Percentiles rank a stretch among this genome's conserved stretches.
phyloP scores from a whole-genome alignment of 2,797 vertebrate species.

The Masticophis lateralis region DNA sequence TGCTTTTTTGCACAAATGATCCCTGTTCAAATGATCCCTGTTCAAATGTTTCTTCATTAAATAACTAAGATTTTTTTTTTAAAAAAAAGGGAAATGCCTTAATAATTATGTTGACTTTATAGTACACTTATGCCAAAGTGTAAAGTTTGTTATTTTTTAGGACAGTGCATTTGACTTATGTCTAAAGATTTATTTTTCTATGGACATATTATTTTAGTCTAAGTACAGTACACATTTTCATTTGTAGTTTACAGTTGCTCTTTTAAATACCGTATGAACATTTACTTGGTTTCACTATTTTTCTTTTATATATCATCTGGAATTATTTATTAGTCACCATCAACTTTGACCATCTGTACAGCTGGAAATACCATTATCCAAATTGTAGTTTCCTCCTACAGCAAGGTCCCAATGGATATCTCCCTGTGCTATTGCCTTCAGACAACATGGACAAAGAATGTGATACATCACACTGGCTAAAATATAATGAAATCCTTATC shows the following conservation, averaged over 20 bases:
- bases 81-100: neutral
- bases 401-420: slow-evolving; percentile 53
- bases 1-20: neutral
- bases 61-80: neutral
- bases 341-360: slow-evolving; percentile 57
- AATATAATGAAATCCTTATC: slow-evolving; percentile 49
- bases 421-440: slow-evolving; percentile 35
- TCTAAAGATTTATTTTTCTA: slow-evolving; percentile 42
- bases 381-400: slow-evolving; percentile 53
- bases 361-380: slow-evolving; percentile 63
- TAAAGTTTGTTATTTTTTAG: slow-evolving; percentile 11
- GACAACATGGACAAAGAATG: slow-evolving; percentile 41
- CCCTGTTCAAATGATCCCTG: neutral
- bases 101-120: neutral
- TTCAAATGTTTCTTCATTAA: neutral
- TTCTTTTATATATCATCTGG: slow-evolving; percentile 51
- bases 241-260: neutral
- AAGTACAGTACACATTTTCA: neutral
- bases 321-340: slow-evolving; percentile 53
- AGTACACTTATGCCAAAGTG: slow-evolving; percentile 2
- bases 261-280: slow-evolving; percentile 6
- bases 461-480: slow-evolving; percentile 38
- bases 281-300: slow-evolving; percentile 47
- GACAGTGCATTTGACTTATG: slow-evolving; percentile 1
- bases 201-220: neutral